Evolutionary conservation across 2,797 vertebrate species (phyloP), one percentile per base, ranked within the genome.

Genomic region (Microchirus variegatus): DNA sequence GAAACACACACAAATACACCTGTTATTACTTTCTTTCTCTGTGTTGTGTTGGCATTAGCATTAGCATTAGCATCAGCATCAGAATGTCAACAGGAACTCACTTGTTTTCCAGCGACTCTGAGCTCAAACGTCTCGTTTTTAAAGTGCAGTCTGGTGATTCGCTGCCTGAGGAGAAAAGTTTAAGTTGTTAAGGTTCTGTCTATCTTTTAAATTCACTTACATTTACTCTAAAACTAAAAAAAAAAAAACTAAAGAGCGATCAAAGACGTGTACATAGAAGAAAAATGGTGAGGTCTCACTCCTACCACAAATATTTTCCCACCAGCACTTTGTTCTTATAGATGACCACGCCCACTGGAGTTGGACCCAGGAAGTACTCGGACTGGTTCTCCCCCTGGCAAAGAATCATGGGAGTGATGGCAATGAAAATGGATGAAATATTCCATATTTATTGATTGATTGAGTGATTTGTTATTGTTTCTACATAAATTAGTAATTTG

Each of bases 241-340:
- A 38, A 5, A 5, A 3, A 3, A 26, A 26, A 26, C 26, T 26
- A 26, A 26, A 26, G 26, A 26, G 26, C 26, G 3, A 26, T 5
- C 26, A 26, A 26, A 5, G 26, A 26, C 3, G 26, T 26, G 26
- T 26, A 26, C 5, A 5, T 26, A 26, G 5, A 26, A 26, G 26
- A 26, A 26, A 26, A 26, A 3, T 5, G 26, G 26, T n/a, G 26
- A 26, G 26, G 45, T 48, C 26, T 64, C 48, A 44, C 26, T 93
- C 95, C 61, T 91, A 97, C 96, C 96, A 97, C 87, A 96, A 95
- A 87, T 97, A 97, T 67, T 96, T 96, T 57, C 96, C 96, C 53
- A 97, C 95, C 93, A 96, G 94, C 15, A 92, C 95, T 88, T 95
- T 96, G 88, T 94, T 96, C 87, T 94, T 96, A 89, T 95, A 97